Percentiles rank a stretch among this genome's conserved stretches.
Evolutionary conservation across 1,140 invertebrate genomes (phyloP).

Genomic region (Leptonema lineaticorne): DNA sequence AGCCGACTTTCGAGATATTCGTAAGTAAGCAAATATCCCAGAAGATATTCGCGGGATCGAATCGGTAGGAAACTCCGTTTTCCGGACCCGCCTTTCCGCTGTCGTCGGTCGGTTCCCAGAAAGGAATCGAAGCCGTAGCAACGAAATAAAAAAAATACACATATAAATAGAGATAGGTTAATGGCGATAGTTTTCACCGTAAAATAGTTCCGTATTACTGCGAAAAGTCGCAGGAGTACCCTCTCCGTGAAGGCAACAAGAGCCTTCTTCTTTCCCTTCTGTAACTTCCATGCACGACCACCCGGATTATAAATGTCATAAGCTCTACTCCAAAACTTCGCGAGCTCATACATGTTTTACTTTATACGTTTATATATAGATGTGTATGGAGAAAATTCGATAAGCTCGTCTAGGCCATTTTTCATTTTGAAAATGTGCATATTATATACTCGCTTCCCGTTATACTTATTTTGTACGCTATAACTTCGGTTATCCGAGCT

Average conservation of each 20-base stretch:
- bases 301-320: neutral
- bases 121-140: too few species aligned
- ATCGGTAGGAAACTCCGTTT: constrained; percentile 32
- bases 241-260: neutral
- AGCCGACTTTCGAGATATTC: too few species aligned
- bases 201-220: neutral
- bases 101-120: constrained; percentile 24
- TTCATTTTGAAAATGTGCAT: neutral
- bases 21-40: too few species aligned
- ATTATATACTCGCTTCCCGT: too few species aligned
- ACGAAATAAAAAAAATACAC: too few species aligned
- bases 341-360: neutral
- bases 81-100: constrained; percentile 37
- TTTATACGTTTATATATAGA: neutral
- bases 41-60: constrained; percentile 38
- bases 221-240: neutral
- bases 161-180: too few species aligned
- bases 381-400: neutral
- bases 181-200: neutral
- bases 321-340: neutral
- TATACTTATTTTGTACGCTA: too few species aligned
- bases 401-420: neutral
- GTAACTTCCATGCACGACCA: neutral
- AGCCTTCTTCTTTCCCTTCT: neutral
- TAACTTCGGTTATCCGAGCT: too few species aligned